phyloP scores from a whole-genome alignment of 2,797 vertebrate species.

The Hozukius guyotensis region DNA sequence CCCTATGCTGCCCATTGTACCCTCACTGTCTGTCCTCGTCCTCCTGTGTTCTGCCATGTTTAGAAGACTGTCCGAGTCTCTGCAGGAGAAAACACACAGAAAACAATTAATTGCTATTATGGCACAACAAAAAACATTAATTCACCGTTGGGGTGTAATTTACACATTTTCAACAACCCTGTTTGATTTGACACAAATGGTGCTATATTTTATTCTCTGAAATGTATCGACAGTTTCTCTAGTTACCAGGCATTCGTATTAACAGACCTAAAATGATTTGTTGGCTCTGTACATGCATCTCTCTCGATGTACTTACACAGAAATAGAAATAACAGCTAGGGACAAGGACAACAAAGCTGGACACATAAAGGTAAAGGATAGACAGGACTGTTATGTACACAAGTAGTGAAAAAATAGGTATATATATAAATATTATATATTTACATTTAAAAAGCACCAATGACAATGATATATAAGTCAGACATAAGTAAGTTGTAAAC shows the following conservation, averaged over 20 bases:
- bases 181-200: neutral
- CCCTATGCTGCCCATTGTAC: conserved; percentile 82
- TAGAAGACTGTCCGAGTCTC: conserved; percentile 83
- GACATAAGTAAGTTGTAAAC: too few species aligned
- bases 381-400: too few species aligned
- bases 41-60: conserved; percentile 82
- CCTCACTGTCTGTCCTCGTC: conserved; percentile 87
- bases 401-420: too few species aligned
- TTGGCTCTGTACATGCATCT: neutral
- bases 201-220: neutral
- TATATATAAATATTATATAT: too few species aligned
- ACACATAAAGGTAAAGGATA: too few species aligned
- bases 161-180: neutral
- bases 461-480: too few species aligned
- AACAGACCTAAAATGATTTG: neutral
- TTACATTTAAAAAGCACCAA: too few species aligned
- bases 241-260: neutral
- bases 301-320: too few species aligned
- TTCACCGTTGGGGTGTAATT: neutral
- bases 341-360: too few species aligned
- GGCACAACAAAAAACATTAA: neutral
- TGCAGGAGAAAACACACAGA: conserved; percentile 60
- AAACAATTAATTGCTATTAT: neutral
- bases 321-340: too few species aligned
- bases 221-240: neutral